Conservation (phyloP, 2,797 vertebrate genomes). For the Tapera naevia region DNA sequence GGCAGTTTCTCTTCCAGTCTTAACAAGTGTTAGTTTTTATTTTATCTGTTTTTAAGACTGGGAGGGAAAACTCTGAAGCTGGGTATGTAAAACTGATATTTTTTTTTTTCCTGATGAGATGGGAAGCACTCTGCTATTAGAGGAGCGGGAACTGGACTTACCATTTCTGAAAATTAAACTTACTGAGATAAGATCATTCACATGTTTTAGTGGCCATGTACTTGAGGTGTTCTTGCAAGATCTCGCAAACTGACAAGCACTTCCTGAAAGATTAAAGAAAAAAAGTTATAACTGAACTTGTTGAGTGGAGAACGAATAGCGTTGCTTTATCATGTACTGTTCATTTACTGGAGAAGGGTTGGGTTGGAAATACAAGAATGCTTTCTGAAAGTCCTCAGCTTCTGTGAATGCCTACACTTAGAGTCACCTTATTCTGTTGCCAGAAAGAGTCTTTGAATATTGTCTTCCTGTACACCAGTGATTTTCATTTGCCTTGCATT, state of each 20-base stretch:
- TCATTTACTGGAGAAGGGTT: neutral
- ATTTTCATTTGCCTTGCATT: neutral
- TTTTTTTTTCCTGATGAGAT: neutral
- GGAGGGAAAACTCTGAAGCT: neutral
- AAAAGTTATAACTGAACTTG: neutral
- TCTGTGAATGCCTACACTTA: neutral
- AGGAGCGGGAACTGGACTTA: neutral
- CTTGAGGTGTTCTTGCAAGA: neutral
- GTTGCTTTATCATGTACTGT: neutral
- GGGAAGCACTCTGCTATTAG: neutral
- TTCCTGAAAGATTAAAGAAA: neutral
- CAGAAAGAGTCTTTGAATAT: neutral
- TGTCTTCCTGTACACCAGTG: neutral
- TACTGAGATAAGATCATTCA: neutral
- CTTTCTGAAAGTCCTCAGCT: neutral
- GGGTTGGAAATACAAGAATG: neutral
- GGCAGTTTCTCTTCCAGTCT: neutral
- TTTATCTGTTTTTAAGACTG: neutral
- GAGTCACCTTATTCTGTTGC: fast-evolving
- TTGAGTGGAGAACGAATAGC: neutral
- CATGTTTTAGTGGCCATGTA: neutral
- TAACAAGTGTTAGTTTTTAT: neutral
- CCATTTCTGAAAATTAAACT: neutral
- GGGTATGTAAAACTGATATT: neutral
- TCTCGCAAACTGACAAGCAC: neutral